Percentiles rank a stretch among this genome's conserved stretches.
phyloP scores from a whole-genome alignment of 1,140 invertebrate genomes.

The Cryptotermes secundus region DNA sequence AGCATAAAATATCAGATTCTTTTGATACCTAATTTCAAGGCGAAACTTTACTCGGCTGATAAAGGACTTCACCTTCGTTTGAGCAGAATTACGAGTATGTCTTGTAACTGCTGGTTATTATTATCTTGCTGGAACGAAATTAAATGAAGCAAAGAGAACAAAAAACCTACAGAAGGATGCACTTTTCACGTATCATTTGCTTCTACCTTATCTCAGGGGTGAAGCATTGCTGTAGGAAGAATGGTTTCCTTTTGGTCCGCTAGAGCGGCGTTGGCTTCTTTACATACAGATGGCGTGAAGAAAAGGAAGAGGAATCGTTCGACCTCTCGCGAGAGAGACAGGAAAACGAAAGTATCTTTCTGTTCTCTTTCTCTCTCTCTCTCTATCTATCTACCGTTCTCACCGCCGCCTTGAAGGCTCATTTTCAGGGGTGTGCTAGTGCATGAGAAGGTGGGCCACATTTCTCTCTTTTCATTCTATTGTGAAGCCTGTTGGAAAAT shows the following conservation, averaged over 20 bases:
- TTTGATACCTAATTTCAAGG: not conserved
- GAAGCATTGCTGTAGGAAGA: not conserved
- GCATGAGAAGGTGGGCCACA: not conserved
- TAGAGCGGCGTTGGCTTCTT: not conserved
- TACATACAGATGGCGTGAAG: not conserved
- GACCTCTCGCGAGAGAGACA: not conserved
- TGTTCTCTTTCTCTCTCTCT: not conserved
- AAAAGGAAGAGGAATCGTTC: not conserved
- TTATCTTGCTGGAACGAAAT: not conserved
- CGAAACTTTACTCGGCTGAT: not conserved
- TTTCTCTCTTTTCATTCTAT: too few species aligned
- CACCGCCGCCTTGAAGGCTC: not conserved
- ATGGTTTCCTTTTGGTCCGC: not conserved
- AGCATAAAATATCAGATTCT: not conserved
- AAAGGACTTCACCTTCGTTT: not conserved
- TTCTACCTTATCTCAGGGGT: not conserved
- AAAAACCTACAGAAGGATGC: slow-evolving; percentile 4
- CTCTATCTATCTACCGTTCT: too few species aligned
- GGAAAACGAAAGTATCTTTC: not conserved
- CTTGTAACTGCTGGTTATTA: not conserved
- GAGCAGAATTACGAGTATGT: not conserved
- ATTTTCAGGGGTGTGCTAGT: not conserved
- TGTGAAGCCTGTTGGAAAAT: too few species aligned
- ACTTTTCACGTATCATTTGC: not conserved
- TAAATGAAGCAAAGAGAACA: not conserved